Base-by-base conservation (phyloP, 2,113 vertebrate genomes). In the Orthonyx spaldingii region DNA sequence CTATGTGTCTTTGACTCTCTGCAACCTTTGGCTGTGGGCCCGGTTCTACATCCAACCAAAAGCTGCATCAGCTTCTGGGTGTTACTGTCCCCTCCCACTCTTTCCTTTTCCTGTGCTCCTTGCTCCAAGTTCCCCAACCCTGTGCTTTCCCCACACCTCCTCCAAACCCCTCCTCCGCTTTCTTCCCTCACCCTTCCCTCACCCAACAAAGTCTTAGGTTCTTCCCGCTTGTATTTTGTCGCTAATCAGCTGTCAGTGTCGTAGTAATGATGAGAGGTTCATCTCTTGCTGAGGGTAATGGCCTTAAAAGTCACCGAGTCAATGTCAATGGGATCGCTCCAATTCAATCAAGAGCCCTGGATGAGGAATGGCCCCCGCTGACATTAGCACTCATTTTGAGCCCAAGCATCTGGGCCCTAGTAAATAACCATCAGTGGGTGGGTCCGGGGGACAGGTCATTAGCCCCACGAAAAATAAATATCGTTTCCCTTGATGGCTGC, bases 401-500 rank as follows among this genome's bases (percentile, higher is more conserved):
- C 98, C 98, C 98, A 98, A 99, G 99, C 99, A 99, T 99, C 99
- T 99, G 99, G 99, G 99, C 98, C 99, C 99, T 98, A 99, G 99
- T 99, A 99, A 99, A 99, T 99, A 99, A 99, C 98, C 99, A 99
- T 99, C 99, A 99, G 99, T 99, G 99, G 99, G 99, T 98, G 99
- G 99, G 99, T 98, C 99, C 87, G 97, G 97, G 98, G 99, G 99
- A 99, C 99, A 99, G 99, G 99, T 99, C 99, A 99, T 99, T 99
- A 99, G 99, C 99, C 98, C 99, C 98, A 98, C 99, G 98, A 99
- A 99, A 99, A 99, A 99, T 99, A 99, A 99, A 99, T 99, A 99
- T 99, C 99, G 98, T 98, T 98, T 99, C 98, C 99, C 98, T 98
- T 99, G 99, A 99, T 99, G 99, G 99, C 99, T 99, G 99, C 98